A percentile compares a stretch with the other conserved stretches of the same genome.
phyloP scores from a whole-genome alignment of 2,113 vertebrate species.

The Tylochromis polylepis region DNA sequence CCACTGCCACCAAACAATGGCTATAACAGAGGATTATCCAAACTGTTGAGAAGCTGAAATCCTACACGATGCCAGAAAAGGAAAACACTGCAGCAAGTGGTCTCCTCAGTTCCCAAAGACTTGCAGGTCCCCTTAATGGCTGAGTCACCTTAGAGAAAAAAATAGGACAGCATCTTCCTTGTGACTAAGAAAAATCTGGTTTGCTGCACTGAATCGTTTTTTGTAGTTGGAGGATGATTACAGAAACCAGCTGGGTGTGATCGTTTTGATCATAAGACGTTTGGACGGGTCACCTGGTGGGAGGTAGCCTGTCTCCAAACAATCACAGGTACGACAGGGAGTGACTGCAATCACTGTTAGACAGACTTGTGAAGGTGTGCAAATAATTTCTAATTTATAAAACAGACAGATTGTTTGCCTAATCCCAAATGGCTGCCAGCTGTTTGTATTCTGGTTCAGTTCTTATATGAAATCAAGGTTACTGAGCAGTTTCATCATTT shows the following conservation, averaged over 20 bases:
- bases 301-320: accelerated
- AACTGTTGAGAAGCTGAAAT: neutral
- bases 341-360: neutral
- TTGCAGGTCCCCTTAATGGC: neutral
- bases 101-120: neutral
- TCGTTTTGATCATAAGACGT: neutral
- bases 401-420: neutral
- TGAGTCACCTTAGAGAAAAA: neutral
- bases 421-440: neutral
- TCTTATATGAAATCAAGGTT: neutral
- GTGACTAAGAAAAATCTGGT: neutral
- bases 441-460: neutral
- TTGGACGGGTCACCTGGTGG: neutral
- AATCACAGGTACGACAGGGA: neutral
- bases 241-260: neutral
- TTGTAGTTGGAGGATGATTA: neutral
- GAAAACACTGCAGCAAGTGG: neutral
- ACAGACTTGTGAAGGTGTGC: neutral
- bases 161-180: neutral
- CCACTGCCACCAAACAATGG: neutral
- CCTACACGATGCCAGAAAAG: neutral
- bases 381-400: neutral
- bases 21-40: neutral
- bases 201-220: neutral
- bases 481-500: neutral